Evolutionary conservation across 2,888 invertebrate species (phyloP).

Genomic region (Scaptomyza polygonia): DNA sequence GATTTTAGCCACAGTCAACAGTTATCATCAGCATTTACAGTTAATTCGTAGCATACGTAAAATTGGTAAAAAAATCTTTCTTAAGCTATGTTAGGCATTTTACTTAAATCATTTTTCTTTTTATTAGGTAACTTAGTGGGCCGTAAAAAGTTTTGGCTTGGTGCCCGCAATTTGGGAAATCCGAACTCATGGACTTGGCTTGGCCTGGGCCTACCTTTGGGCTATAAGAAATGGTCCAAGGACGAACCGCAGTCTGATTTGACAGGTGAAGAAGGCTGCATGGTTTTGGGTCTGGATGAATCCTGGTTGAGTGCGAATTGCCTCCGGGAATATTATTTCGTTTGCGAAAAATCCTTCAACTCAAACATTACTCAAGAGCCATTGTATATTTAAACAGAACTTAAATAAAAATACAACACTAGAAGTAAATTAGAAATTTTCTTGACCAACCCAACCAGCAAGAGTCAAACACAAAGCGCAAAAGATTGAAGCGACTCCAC

Average conservation of each 20-base stretch:
- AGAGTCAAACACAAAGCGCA: no score
- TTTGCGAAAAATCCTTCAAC: constrained; percentile 44
- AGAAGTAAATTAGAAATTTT: no score
- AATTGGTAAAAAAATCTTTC: constrained; percentile 26
- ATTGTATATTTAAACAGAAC: constrained; percentile 26
- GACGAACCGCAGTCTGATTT: constrained; percentile 35
- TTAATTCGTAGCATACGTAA: constrained; percentile 30
- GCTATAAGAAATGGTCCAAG: constrained; percentile 47
- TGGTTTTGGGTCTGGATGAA: constrained; percentile 35
- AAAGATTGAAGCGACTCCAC: no score
- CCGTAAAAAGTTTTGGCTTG: constrained; percentile 53
- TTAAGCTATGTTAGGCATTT: rapidly evolving
- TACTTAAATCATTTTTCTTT: no score
- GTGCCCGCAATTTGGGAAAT: constrained; percentile 49
- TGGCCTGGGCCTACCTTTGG: constrained; percentile 42
- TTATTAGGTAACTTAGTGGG: constrained; percentile 32
- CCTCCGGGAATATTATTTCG: constrained; percentile 38
- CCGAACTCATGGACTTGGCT: constrained; percentile 50
- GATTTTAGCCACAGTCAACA: constrained; percentile 53
- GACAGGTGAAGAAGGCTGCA: constrained; percentile 26
- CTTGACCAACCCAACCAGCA: no score
- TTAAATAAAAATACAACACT: no score
- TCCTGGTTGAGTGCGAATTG: constrained; percentile 58
- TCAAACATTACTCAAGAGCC: constrained; percentile 13
- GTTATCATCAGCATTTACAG: constrained; percentile 29